Evolutionary conservation across 1,140 invertebrate genomes (phyloP), one percentile per base, ranked within the genome.

Genomic region (Euborellia annulipes): DNA sequence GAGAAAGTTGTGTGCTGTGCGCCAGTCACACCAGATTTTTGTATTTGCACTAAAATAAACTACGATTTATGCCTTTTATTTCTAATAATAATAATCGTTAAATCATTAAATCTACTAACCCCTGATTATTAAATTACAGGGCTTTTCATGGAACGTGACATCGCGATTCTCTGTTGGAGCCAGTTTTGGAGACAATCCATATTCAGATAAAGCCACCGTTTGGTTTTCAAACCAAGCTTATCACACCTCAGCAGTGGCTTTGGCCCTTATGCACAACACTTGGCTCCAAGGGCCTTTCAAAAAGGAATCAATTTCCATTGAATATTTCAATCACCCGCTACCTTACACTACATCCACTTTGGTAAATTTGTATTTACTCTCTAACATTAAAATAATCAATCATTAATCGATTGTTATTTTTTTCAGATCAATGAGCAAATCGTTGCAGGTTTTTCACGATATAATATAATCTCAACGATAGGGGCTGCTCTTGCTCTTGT

Each of bases 251-350:
- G 61, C 64, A 0, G 58, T 69, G 2, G 49, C 66, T 7, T 49
- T 73, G 36, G 58, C 58, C 23, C 47, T 61, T 6, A 43, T 68
- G 4, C 57, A 62, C 17, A 66, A 64, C 47, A 55, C 64, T 13
- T 38, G 70, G 9, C 46, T 72, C 0, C 50, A 55, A 42, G 62
- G 20, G 4, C 23, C 23, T 6, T 27, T 4, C 23, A 27, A 27
- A 27, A 27, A 6, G 11, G 11, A 27, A 4, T 27, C 23, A 27
- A n/a, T n/a, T n/a, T 27, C 23, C 7, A 71, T 78, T 46, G 56
- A 63, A 9, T 66, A 70, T 1, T 59, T 62, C 13, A 75, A 74
- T 56, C 71, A 78, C 59, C 76, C 76, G 1, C 63, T 78, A 59
- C 67, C 69, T 47, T 51, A 59, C 20, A n/a, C 14, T 22, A 20